Percentiles rank a stretch among this genome's conserved stretches.
phyloP scores from a whole-genome alignment of 2,888 invertebrate genomes.

The Leistus spinibarbis region DNA sequence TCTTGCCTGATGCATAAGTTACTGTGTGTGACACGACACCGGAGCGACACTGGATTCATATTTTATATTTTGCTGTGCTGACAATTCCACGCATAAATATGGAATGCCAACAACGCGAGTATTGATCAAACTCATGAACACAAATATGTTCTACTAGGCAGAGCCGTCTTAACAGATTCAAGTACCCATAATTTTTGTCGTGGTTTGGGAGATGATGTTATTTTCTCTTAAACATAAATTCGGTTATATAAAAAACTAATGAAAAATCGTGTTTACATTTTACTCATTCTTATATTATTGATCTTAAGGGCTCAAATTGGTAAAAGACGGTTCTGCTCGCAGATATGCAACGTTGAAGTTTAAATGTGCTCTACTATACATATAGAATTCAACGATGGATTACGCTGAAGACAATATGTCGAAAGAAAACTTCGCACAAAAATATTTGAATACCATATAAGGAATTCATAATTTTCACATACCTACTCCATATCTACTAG shows the following conservation, averaged over 20 bases:
- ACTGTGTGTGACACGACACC: not conserved
- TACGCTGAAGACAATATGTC: not conserved
- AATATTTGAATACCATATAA: not conserved
- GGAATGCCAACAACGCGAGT: not conserved
- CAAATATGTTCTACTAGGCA: not conserved
- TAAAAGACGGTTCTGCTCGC: too few species aligned
- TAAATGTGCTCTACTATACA: not conserved
- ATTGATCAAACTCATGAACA: not conserved
- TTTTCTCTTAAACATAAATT: too few species aligned
- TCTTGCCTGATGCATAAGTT: not conserved
- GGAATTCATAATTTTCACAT: not conserved
- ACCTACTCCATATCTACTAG: not conserved
- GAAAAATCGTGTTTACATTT: too few species aligned
- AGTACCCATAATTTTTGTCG: too few species aligned
- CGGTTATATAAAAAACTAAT: too few species aligned
- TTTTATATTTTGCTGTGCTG: not conserved
- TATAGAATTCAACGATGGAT: not conserved
- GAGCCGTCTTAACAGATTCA: too few species aligned
- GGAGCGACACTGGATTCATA: not conserved
- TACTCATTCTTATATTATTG: too few species aligned
- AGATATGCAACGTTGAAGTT: not conserved
- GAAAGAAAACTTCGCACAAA: not conserved
- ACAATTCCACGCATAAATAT: not conserved
- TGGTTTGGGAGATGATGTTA: too few species aligned
- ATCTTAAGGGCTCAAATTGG: too few species aligned